phyloP scores from a whole-genome alignment of 1,140 invertebrate genomes.

The Drosophila rufa region DNA sequence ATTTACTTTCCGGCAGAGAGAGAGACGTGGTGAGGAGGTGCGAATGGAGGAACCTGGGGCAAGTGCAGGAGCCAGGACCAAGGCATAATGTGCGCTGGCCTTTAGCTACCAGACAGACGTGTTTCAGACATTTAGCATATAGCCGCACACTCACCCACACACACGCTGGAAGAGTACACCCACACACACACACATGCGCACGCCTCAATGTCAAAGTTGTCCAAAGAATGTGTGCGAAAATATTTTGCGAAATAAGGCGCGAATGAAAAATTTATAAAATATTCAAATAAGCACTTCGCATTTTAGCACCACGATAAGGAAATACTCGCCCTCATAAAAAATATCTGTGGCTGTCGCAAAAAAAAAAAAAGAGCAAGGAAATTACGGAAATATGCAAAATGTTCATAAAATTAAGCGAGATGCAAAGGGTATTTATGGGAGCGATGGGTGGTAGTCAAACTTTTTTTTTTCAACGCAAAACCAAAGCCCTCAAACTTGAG shows the following conservation, averaged over 20 bases:
- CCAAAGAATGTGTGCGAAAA: conserved; percentile 75
- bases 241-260: conserved; percentile 80
- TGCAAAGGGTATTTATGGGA: conserved; percentile 20
- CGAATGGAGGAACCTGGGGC: conserved; percentile 51
- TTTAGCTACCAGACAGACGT: conserved; percentile 60
- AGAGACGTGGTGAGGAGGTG: conserved; percentile 1
- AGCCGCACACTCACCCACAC: conserved; percentile 39
- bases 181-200: conserved; percentile 37
- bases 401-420: conserved; percentile 59
- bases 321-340: conserved; percentile 43
- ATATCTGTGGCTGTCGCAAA: conserved; percentile 42
- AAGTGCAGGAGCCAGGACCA: conserved; percentile 64
- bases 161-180: conserved; percentile 32
- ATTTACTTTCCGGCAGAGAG: conserved; percentile 49
- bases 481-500: conserved; percentile 58
- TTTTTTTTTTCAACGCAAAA: conserved; percentile 46
- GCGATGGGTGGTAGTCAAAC: conserved; percentile 9
- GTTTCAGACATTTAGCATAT: conserved; percentile 71
- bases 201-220: conserved; percentile 71
- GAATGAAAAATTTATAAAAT: conserved; percentile 84
- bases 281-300: conserved; percentile 79
- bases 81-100: conserved; percentile 57
- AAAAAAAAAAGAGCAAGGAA: conserved; percentile 7
- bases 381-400: conserved; percentile 55
- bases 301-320: conserved; percentile 57